phyloP scores from a whole-genome alignment of 2,888 invertebrate genomes.

The Priapulus caudatus region DNA sequence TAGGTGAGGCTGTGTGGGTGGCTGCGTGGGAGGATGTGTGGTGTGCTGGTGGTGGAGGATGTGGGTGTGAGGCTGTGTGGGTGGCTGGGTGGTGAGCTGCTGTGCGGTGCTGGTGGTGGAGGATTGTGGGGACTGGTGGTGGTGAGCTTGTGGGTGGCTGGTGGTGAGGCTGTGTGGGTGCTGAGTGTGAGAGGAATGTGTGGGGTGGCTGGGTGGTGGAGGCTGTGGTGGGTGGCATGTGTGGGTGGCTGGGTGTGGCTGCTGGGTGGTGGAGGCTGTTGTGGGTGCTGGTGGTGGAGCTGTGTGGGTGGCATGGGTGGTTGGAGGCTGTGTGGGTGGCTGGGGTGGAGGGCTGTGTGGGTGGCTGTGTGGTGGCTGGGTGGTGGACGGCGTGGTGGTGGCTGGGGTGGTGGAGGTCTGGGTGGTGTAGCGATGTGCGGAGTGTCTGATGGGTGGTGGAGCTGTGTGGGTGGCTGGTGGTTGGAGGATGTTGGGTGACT shows the following conservation, averaged over 20 bases:
- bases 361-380: neutral
- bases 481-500: too few relatives aligned
- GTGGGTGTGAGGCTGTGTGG: too few relatives aligned
- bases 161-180: neutral
- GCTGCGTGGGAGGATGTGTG: too few relatives aligned
- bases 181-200: neutral
- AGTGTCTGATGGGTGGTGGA: too few relatives aligned
- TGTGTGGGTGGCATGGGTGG: neutral
- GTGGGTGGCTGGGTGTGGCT: conserved; percentile 2
- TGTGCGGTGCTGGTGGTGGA: neutral
- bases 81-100: too few relatives aligned
- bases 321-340: neutral
- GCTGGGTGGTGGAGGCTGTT: neutral
- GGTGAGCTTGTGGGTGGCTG: neutral
- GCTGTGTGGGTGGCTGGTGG: too few relatives aligned
- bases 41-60: too few relatives aligned
- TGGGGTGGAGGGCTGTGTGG: neutral
- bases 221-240: neutral
- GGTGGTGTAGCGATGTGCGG: too few relatives aligned
- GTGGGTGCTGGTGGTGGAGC: neutral
- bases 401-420: neutral
- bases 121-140: neutral
- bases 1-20: too few relatives aligned
- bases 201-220: neutral
- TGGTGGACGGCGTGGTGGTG: neutral